phyloP scores from a whole-genome alignment of 2,888 invertebrate species.

The Atethmia centrago region DNA sequence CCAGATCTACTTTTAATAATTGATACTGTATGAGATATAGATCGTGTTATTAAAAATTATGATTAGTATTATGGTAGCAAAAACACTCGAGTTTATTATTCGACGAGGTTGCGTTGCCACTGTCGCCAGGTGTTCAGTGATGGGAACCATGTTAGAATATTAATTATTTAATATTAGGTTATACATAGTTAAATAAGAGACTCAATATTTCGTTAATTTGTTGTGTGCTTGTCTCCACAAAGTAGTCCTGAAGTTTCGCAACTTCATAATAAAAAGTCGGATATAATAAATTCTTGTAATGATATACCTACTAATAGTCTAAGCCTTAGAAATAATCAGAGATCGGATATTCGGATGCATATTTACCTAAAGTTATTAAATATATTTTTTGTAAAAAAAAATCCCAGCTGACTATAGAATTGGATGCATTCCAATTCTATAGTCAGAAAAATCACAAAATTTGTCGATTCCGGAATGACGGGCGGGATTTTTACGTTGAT shows the following conservation, averaged over 20 bases:
- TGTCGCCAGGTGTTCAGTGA: constrained; percentile 14
- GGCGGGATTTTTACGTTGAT: too few relatives aligned
- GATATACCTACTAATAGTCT: constrained; percentile 20
- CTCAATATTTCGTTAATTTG: neutral
- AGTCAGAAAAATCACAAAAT: too few relatives aligned
- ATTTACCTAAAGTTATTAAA: too few relatives aligned
- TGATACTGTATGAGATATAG: constrained; percentile 44
- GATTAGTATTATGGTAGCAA: constrained; percentile 29
- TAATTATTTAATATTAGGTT: neutral
- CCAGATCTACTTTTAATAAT: constrained; percentile 48
- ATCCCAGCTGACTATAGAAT: too few relatives aligned
- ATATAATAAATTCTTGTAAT: constrained; percentile 4
- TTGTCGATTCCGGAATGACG: too few relatives aligned
- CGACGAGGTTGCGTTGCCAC: neutral
- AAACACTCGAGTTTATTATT: neutral
- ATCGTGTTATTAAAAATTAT: constrained; percentile 58
- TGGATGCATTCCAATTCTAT: too few relatives aligned
- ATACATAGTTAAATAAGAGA: neutral
- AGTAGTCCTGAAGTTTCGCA: neutral
- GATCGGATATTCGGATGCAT: too few relatives aligned
- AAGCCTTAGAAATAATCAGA: constrained; percentile 7
- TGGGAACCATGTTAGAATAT: constrained; percentile 13
- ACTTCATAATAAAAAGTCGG: neutral
- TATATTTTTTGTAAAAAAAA: too few relatives aligned
- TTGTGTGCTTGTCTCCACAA: neutral